phyloP scores from a whole-genome alignment of 2,888 invertebrate genomes.

The Seladonia tumulorum region DNA sequence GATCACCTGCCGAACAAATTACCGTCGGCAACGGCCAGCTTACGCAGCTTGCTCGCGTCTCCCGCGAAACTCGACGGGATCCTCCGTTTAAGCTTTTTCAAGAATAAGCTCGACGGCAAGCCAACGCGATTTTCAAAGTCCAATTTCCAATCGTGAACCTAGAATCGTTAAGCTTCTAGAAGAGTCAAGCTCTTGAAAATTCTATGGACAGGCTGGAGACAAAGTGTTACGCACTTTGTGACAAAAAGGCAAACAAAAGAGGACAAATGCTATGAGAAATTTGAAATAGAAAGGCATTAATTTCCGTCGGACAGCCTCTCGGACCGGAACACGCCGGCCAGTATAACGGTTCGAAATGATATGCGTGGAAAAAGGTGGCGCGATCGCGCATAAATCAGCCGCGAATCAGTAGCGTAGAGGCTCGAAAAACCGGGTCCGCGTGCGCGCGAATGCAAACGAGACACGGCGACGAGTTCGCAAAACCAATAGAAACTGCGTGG shows the following conservation, averaged over 20 bases:
- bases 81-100: not conserved
- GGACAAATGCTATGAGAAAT: too few species aligned
- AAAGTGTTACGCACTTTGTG: too few species aligned
- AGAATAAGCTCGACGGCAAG: not conserved
- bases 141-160: not conserved
- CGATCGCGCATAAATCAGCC: constrained; percentile 53
- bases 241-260: too few species aligned
- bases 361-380: constrained; percentile 5
- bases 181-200: too few species aligned
- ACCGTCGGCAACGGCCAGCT: constrained; percentile 10
- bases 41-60: constrained; percentile 32
- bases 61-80: constrained; percentile 15
- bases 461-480: constrained; percentile 26
- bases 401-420: constrained; percentile 47
- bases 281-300: not conserved
- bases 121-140: too few species aligned
- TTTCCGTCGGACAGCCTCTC: not conserved
- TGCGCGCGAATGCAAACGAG: constrained; percentile 53
- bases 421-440: constrained; percentile 30
- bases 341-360: constrained; percentile 14
- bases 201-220: too few species aligned
- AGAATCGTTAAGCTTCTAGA: too few species aligned
- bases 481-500: constrained; percentile 43
- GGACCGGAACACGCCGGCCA: not conserved
- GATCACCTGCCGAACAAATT: constrained; percentile 49